Conservation (phyloP, 2,888 invertebrate genomes). For the Sicus ferrugineus region DNA sequence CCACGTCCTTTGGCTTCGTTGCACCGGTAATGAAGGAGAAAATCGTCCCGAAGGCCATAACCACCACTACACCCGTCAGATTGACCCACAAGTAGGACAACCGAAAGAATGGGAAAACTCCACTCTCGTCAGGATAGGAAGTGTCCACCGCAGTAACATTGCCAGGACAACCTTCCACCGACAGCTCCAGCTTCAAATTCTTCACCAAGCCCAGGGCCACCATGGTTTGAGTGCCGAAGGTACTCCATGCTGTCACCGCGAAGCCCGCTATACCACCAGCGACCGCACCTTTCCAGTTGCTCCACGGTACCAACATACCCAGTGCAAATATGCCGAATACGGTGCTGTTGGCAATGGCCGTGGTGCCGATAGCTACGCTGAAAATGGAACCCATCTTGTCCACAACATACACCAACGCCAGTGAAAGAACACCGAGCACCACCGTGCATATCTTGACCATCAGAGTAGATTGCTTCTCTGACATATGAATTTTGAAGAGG, state of each 20-base stretch:
- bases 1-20: slow-evolving; percentile 66
- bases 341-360: slow-evolving; percentile 84
- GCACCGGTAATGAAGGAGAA: slow-evolving; percentile 71
- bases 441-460: slow-evolving; percentile 73
- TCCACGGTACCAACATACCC: slow-evolving; percentile 84
- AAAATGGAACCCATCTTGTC: slow-evolving; percentile 82
- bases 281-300: slow-evolving; percentile 73
- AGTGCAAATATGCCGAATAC: slow-evolving; percentile 84
- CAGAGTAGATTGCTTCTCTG: slow-evolving; percentile 70
- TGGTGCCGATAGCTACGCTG: slow-evolving; percentile 76
- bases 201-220: slow-evolving; percentile 70
- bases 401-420: slow-evolving; percentile 74
- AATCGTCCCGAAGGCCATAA: slow-evolving; percentile 73
- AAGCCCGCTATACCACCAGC: slow-evolving; percentile 71
- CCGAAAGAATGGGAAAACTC: slow-evolving; percentile 77
- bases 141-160: slow-evolving; percentile 45
- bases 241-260: slow-evolving; percentile 70
- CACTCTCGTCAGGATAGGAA: slow-evolving; percentile 63
- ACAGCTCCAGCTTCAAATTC: slow-evolving; percentile 68
- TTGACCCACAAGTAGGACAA: slow-evolving; percentile 85
- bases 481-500: slow-evolving; percentile 71
- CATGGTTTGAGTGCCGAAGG: slow-evolving; percentile 74
- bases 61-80: slow-evolving; percentile 74
- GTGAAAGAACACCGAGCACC: slow-evolving; percentile 71
- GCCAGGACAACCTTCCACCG: slow-evolving; percentile 63